A percentile compares a stretch with the other conserved stretches of the same genome.
phyloP scores from a whole-genome alignment of 2,113 vertebrate genomes.

The Perccottus glenii region DNA sequence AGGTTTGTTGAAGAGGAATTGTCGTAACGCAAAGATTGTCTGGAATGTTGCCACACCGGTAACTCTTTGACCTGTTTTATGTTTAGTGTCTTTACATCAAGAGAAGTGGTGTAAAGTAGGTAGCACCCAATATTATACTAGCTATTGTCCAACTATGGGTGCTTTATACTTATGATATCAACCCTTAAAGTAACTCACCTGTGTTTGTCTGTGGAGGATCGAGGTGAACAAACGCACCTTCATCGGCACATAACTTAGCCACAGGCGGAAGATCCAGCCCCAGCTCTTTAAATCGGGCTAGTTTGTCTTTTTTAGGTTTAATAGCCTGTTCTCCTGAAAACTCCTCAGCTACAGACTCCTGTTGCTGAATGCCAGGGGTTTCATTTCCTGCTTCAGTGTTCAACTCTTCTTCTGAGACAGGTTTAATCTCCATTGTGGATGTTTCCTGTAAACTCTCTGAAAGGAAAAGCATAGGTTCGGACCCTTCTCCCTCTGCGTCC shows the following conservation, averaged over 20 bases:
- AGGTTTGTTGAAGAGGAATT: too few species aligned
- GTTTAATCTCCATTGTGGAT: not conserved
- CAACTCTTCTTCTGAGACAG: slow-evolving; percentile 1
- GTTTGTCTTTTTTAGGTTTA: slow-evolving; percentile 81
- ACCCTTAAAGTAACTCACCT: slow-evolving; percentile 71
- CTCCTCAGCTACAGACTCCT: slow-evolving; percentile 9
- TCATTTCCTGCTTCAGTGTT: not conserved
- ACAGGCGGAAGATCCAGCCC: slow-evolving; percentile 88
- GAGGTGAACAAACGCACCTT: slow-evolving; percentile 87
- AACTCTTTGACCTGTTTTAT: too few species aligned
- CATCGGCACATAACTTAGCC: slow-evolving; percentile 83
- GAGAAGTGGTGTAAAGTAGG: too few species aligned
- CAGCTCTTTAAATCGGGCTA: slow-evolving; percentile 86
- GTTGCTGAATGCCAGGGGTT: slow-evolving; percentile 8
- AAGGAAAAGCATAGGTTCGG: slow-evolving; percentile 60
- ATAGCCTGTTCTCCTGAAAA: not conserved
- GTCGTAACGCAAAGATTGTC: too few species aligned
- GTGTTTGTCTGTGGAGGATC: slow-evolving; percentile 84
- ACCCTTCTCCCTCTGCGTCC: slow-evolving; percentile 33
- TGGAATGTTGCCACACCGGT: too few species aligned
- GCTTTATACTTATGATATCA: too few species aligned
- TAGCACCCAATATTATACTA: too few species aligned
- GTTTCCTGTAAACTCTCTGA: slow-evolving; percentile 68
- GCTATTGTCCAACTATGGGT: too few species aligned
- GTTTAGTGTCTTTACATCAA: too few species aligned